A percentile compares a stretch with the other conserved stretches of the same genome.
phyloP scores from a whole-genome alignment of 2,113 vertebrate genomes.

The Leucopternis melanops region DNA sequence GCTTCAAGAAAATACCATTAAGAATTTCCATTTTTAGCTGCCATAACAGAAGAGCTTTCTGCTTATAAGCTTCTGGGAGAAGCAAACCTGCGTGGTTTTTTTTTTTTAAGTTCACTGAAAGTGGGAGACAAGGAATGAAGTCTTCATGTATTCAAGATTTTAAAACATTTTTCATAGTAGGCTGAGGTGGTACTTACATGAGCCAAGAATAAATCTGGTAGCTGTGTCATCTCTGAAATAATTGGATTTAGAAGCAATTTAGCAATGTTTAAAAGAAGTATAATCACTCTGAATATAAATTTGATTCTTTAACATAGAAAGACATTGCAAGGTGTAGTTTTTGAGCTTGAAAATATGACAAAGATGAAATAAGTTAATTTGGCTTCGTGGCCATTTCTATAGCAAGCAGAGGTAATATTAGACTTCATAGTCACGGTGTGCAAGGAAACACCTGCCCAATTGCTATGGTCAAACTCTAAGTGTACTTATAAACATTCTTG shows the following conservation, averaged over 20 bases:
- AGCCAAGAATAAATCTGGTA: slow-evolving; percentile 17
- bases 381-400: neutral
- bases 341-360: neutral
- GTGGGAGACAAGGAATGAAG: neutral
- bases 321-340: neutral
- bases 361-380: neutral
- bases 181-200: neutral
- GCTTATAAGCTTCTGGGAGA: neutral
- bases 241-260: neutral
- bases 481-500: neutral
- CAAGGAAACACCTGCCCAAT: neutral
- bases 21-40: neutral
- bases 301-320: neutral
- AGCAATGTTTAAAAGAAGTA: neutral
- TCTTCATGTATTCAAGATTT: neutral
- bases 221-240: neutral
- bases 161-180: neutral
- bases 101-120: neutral
- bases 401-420: neutral
- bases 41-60: neutral
- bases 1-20: neutral
- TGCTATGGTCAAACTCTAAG: neutral
- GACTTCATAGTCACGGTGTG: neutral
- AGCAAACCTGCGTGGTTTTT: neutral
- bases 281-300: neutral